Evolutionary conservation across 1,140 invertebrate species (phyloP).

Genomic region (Drosophila kepulauana): DNA sequence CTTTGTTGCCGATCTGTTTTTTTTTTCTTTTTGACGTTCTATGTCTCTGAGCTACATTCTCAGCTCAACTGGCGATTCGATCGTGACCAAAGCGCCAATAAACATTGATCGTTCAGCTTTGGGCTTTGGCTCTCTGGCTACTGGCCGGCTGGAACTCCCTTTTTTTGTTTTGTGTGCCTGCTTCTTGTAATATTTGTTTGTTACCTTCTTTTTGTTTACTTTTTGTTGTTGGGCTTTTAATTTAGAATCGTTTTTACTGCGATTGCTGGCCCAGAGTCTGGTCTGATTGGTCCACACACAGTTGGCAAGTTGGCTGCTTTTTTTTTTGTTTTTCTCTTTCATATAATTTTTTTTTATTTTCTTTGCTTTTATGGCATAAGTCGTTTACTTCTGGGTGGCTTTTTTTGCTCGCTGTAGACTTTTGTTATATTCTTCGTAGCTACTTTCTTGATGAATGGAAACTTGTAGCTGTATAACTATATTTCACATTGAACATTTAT

Average conservation of each 20-base stretch:
- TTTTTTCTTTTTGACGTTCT: not conserved
- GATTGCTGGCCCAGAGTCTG: slow-evolving; percentile 29
- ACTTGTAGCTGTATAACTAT: not conserved
- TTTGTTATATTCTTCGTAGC: slow-evolving; percentile 31
- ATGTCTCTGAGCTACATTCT: not conserved
- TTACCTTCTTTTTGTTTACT: slow-evolving; percentile 50
- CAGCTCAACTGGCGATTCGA: slow-evolving; percentile 18
- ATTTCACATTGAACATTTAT: not conserved
- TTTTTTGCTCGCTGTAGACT: slow-evolving; percentile 32
- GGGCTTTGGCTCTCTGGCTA: slow-evolving; percentile 46
- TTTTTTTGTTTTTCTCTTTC: slow-evolving; percentile 28
- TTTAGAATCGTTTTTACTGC: slow-evolving; percentile 66
- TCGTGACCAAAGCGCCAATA: slow-evolving; percentile 47
- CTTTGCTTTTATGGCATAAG: slow-evolving; percentile 45
- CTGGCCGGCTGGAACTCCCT: slow-evolving; percentile 48
- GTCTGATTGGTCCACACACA: slow-evolving; percentile 65
- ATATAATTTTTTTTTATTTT: slow-evolving; percentile 39
- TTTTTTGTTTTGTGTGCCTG: slow-evolving; percentile 14
- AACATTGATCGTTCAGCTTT: slow-evolving; percentile 44
- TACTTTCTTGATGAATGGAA: slow-evolving; percentile 14
- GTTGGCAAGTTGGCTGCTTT: slow-evolving; percentile 22
- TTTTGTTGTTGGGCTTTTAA: slow-evolving; percentile 30
- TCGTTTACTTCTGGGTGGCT: slow-evolving; percentile 67
- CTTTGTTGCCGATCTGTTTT: not conserved
- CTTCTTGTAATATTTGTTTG: slow-evolving; percentile 63